A percentile compares a stretch with the other conserved stretches of the same genome.
phyloP scores from a whole-genome alignment of 2,888 invertebrate genomes.

The Fabriciana adippe region DNA sequence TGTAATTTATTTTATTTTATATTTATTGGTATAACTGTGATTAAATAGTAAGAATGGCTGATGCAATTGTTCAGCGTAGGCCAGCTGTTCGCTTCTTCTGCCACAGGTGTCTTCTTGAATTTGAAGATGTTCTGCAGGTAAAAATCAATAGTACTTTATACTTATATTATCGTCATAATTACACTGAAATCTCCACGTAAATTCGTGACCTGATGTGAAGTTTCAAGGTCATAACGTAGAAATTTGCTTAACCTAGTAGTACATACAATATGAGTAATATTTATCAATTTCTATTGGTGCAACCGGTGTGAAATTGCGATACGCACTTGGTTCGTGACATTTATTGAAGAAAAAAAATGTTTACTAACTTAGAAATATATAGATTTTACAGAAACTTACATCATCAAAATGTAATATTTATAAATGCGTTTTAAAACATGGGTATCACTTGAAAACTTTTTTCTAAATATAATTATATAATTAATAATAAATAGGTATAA shows the following conservation, averaged over 20 bases:
- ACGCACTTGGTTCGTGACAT: constrained; percentile 31
- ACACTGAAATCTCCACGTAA: constrained; percentile 7
- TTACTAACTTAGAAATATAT: not conserved
- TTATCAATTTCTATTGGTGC: constrained; percentile 42
- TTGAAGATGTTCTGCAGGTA: constrained; percentile 90
- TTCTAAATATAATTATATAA: not conserved
- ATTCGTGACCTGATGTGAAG: constrained; percentile 20
- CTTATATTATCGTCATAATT: constrained; percentile 23
- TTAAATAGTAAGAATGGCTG: constrained; percentile 67
- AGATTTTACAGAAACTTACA: constrained; percentile 31
- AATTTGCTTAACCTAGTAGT: constrained; percentile 16
- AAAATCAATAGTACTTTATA: constrained; percentile 69
- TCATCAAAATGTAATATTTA: constrained; percentile 21
- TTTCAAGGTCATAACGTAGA: constrained; percentile 39
- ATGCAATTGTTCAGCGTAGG: constrained; percentile 84
- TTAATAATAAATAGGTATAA: not conserved
- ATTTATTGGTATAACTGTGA: constrained; percentile 62
- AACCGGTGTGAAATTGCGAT: constrained; percentile 50
- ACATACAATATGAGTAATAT: constrained; percentile 32
- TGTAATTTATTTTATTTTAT: constrained; percentile 53
- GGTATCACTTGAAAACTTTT: not conserved
- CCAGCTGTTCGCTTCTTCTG: constrained; percentile 91
- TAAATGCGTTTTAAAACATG: not conserved
- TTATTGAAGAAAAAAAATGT: constrained; percentile 5
- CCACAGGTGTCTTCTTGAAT: constrained; percentile 94